These are phyloP conservation scores for Acanthoscelides obtectus DNA, from an alignment of 2,888 invertebrate genomes.

Conservation along the genomic window DNA sequence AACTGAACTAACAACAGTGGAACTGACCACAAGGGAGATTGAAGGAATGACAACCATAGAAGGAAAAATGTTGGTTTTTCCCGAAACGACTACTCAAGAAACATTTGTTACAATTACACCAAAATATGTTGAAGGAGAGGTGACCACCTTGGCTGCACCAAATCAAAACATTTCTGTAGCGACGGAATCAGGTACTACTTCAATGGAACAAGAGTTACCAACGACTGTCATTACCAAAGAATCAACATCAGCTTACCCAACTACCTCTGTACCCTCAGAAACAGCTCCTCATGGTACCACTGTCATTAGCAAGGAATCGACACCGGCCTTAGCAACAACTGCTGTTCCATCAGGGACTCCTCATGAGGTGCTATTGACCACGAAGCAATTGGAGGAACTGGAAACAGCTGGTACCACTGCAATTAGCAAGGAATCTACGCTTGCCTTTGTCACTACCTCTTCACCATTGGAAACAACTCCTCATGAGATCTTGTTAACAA, in stretches of 20 bases:
- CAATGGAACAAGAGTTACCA: neutral
- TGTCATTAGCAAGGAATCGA: no score
- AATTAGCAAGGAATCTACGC: neutral
- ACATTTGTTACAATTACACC: constrained; percentile 28
- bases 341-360: neutral
- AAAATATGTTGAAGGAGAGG: constrained; percentile 16
- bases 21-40: neutral
- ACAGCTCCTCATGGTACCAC: no score
- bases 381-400: constrained; percentile 11
- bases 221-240: neutral
- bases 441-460: neutral
- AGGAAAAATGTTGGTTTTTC: constrained; percentile 25
- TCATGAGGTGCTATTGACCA: constrained; percentile 17
- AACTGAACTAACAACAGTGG: constrained; percentile 6
- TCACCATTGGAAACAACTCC: neutral
- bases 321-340: no score
- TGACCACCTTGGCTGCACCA: neutral
- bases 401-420: neutral
- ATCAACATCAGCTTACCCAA: neutral
- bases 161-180: neutral
- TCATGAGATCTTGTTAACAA: neutral
- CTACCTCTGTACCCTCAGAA: no score
- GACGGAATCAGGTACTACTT: neutral
- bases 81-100: constrained; percentile 27
- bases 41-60: constrained; percentile 13